These are phyloP conservation scores for Myiozetetes cayanensis DNA, from an alignment of 2,113 vertebrate genomes.

Conservation along the genomic window DNA sequence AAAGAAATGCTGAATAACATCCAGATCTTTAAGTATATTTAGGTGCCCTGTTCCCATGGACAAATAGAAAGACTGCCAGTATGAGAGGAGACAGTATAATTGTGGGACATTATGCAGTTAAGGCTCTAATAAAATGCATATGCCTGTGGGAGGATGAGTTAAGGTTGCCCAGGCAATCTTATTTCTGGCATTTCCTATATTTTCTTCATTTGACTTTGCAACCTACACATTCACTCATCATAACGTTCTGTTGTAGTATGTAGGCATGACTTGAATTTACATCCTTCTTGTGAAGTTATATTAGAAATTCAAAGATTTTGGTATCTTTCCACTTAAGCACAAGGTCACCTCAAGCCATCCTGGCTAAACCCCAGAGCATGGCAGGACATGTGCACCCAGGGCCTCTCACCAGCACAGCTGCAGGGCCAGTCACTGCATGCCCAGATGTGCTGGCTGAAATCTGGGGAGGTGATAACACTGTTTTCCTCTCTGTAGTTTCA, in stretches of 20 bases:
- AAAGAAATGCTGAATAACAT: neutral
- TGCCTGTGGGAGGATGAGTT: slow-evolving; percentile 10
- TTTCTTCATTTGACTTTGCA: slow-evolving; percentile 22
- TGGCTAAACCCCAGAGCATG: neutral
- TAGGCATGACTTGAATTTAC: neutral
- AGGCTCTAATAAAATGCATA: slow-evolving; percentile 26
- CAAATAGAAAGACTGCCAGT: neutral
- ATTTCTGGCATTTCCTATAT: slow-evolving; percentile 40
- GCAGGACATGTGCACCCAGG: neutral
- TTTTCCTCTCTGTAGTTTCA: neutral
- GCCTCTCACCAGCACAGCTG: neutral
- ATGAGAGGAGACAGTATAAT: neutral
- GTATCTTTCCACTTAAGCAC: neutral
- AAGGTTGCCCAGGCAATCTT: slow-evolving; percentile 47
- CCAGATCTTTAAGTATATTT: neutral
- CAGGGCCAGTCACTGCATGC: fast-evolving
- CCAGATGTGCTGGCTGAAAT: neutral
- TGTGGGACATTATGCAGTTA: neutral
- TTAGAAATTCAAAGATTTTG: neutral
- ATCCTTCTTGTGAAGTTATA: neutral
- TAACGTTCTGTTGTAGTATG: neutral
- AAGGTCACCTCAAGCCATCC: neutral
- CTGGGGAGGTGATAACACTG: fast-evolving
- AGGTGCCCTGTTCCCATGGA: neutral
- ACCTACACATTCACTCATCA: neutral